Conservation (phyloP, 2,888 invertebrate species). For the Lasioglossum oenotherae region DNA sequence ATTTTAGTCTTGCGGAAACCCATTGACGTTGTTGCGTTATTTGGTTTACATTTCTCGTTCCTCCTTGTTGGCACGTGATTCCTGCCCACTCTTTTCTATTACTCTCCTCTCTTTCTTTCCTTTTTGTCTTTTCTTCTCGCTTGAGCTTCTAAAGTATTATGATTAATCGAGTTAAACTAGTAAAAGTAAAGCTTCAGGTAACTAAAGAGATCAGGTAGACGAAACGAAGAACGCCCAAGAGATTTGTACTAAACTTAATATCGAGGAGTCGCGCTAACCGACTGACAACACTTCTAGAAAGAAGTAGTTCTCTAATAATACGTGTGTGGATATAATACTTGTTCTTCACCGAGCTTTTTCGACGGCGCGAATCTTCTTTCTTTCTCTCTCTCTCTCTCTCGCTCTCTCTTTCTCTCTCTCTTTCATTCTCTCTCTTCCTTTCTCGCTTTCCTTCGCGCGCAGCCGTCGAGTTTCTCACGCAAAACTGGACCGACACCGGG, state of each 20-base stretch:
- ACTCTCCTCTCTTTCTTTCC: background rate
- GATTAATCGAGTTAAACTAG: background rate
- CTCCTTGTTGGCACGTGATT: constrained; percentile 45
- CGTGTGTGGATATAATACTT: constrained; percentile 19
- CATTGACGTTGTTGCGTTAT: constrained; percentile 19
- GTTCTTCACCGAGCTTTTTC: background rate
- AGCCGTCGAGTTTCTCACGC: constrained; percentile 68
- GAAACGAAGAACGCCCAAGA: background rate
- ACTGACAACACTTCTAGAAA: background rate
- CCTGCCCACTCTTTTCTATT: background rate
- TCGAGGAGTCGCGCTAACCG: background rate
- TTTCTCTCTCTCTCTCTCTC: background rate
- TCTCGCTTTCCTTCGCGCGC: constrained; percentile 6
- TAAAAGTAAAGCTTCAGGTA: background rate
- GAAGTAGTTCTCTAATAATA: constrained; percentile 10
- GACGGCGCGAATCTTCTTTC: background rate
- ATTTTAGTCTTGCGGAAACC: background rate
- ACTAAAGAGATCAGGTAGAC: background rate
- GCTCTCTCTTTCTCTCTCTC: too few species aligned
- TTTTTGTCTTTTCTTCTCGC: background rate
- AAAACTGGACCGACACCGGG: constrained; percentile 81
- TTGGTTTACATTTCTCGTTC: constrained; percentile 6
- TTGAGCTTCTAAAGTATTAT: background rate
- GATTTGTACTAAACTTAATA: constrained; percentile 12
- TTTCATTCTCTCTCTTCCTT: background rate